Base-by-base conservation (phyloP, 2,113 vertebrate genomes). In the Pterocles gutturalis region DNA sequence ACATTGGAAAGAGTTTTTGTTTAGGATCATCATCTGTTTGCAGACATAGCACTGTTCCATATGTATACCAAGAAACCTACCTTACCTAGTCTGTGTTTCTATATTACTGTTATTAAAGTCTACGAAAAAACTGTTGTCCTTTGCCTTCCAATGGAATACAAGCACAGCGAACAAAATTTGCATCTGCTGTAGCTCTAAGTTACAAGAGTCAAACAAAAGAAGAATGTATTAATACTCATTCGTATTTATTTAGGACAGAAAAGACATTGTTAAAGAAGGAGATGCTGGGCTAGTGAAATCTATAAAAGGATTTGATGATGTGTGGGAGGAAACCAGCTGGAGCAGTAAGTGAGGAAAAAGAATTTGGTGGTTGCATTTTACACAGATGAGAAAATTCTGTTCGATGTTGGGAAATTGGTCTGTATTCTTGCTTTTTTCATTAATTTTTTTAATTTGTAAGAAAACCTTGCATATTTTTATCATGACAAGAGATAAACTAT, bases 221-320 rank as follows among this genome's bases (percentile, higher is more conserved):
- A 80, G 24, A 71, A 29, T 41, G 18, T 66, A 96, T 95, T 89
- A 92, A 91, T 87, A 95, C 89, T 93, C 24, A 89, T 89, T 95
- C 78, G 85, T 90, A 87, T 82, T 86, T 94, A 78, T 76, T 93
- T 93, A 94, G 90, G 75, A 85, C 45, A 76, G 78, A 87, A 86
- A 62, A 94, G 41, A 83, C 57, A 34, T 85, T 61, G 31, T 75
- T 91, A 78, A 76, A 88, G 71, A 41, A 89, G 80, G 83, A 92
- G 67, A 89, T 0, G 0, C 45, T 75, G 77, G 70, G 73, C 55
- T 95, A 87, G 73, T 89, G 77, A 95, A 83, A 90, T 67, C 85
- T 84, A 87, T 83, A 91, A 93, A 96, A 91, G 70, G 54, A 77
- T 85, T 73, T 94, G 87, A 95, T 91, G 78, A 90, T 1, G 1